Percentiles rank a stretch among this genome's conserved stretches.
Conservation (phyloP, 2,797 vertebrate species). For the Acrossocheilus wenchowensis region DNA sequence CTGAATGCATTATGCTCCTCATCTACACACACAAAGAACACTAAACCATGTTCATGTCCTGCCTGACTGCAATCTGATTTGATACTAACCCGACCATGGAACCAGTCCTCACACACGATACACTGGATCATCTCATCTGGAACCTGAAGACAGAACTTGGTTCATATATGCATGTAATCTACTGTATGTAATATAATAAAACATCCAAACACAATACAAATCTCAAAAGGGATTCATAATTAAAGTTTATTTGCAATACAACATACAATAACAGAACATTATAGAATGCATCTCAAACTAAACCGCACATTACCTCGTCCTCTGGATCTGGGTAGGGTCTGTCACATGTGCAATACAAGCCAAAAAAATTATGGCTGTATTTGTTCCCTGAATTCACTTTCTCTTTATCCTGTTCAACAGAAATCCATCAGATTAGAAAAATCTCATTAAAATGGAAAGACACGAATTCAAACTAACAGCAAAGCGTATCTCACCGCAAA, state of each 20-base stretch:
- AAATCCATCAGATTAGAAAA: background rate
- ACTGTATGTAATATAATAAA: background rate
- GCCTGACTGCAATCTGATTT: background rate
- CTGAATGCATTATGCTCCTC: background rate
- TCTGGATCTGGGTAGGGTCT: constrained; percentile 96
- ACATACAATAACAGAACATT: background rate
- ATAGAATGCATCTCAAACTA: background rate
- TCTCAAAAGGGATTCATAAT: background rate
- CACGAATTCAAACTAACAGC: background rate
- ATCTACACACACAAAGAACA: background rate
- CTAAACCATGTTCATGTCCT: background rate
- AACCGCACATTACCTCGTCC: constrained; percentile 84
- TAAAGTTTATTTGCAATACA: background rate
- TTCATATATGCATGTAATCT: background rate
- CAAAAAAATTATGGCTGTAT: constrained; percentile 96
- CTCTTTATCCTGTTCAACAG: constrained; percentile 85
- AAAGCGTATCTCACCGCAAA: constrained; percentile 81
- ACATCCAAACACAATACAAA: background rate
- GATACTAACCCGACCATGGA: constrained; percentile 91
- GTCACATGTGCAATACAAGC: constrained; percentile 91
- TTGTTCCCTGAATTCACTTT: constrained; percentile 88
- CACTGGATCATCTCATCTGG: constrained; percentile 99
- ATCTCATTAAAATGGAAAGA: background rate
- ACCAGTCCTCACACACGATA: constrained; percentile 96
- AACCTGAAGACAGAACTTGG: constrained; percentile 74